Percentiles rank a stretch among this genome's conserved stretches.
These are phyloP conservation scores for Bimastos eiseni DNA, from an alignment of 2,888 invertebrate genomes.

Conservation along the genomic window DNA sequence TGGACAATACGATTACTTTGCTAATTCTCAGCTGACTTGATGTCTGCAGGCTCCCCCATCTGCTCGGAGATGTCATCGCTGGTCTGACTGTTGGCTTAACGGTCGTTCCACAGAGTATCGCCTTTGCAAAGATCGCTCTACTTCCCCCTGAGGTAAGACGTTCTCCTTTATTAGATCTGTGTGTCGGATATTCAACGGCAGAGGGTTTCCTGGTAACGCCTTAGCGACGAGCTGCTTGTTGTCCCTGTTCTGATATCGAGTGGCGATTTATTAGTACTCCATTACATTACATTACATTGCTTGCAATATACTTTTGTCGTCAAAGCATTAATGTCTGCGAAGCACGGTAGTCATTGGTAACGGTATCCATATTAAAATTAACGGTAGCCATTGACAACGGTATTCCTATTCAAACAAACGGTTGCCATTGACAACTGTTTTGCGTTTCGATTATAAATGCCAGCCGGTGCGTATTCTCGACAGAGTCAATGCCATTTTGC, in stretches of 20 bases:
- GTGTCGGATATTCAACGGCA: background rate
- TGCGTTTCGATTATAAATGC: too few species aligned
- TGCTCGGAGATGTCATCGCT: constrained; percentile 82
- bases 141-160: constrained; percentile 75
- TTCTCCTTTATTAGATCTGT: background rate
- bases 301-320: too few species aligned
- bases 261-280: too few species aligned
- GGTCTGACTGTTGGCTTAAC: constrained; percentile 90
- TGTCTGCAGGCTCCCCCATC: constrained; percentile 49
- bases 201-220: too few species aligned
- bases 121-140: constrained; percentile 86
- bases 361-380: background rate
- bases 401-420: too few species aligned
- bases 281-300: too few species aligned
- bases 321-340: background rate
- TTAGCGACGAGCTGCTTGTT: too few species aligned
- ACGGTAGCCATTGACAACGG: background rate
- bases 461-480: too few species aligned
- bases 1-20: too few species aligned
- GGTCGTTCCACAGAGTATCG: constrained; percentile 88
- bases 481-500: too few species aligned
- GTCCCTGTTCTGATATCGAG: too few species aligned
- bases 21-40: background rate
- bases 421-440: too few species aligned
- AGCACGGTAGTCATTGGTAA: background rate